Percentiles rank a stretch among this genome's conserved stretches.
Evolutionary conservation across 2,888 invertebrate genomes (phyloP).

Genomic region (Eristalis intricaria): DNA sequence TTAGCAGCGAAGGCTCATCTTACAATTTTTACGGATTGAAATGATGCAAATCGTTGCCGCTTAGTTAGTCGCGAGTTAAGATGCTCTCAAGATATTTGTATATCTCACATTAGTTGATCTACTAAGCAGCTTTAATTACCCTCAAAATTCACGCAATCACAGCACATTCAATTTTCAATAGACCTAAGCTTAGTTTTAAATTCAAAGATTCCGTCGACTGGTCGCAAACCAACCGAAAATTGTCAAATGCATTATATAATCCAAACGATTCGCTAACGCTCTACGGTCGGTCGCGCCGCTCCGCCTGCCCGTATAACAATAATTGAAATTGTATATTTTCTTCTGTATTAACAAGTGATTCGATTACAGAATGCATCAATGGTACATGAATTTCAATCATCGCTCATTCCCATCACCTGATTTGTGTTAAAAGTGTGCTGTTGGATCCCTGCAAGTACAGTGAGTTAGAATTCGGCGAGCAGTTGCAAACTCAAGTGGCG

Average conservation of each 20-base stretch:
- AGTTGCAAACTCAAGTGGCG: constrained; percentile 61
- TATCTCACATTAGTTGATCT: not conserved
- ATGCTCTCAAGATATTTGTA: constrained; percentile 49
- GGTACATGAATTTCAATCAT: constrained; percentile 6
- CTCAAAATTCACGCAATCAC: not conserved
- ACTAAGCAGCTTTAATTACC: not conserved
- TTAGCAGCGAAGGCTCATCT: constrained; percentile 76
- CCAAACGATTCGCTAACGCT: constrained; percentile 6
- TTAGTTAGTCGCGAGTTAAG: constrained; percentile 65
- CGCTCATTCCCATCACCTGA: constrained; percentile 3
- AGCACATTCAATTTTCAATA: not conserved
- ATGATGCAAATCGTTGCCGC: constrained; percentile 67
- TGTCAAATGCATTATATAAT: constrained; percentile 45
- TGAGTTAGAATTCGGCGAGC: constrained; percentile 6
- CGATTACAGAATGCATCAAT: constrained; percentile 23
- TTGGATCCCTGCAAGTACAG: constrained; percentile 20
- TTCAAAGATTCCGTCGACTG: not conserved
- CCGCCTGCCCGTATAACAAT: not conserved
- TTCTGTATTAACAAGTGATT: constrained; percentile 33
- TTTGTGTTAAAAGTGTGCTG: constrained; percentile 20
- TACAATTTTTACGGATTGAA: constrained; percentile 72
- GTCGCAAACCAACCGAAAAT: not conserved
- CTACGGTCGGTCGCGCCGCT: constrained; percentile 26
- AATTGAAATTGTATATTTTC: constrained; percentile 31
- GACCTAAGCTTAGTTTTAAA: not conserved